phyloP scores from a whole-genome alignment of 2,797 vertebrate genomes.

The Anguilla pacifica region DNA sequence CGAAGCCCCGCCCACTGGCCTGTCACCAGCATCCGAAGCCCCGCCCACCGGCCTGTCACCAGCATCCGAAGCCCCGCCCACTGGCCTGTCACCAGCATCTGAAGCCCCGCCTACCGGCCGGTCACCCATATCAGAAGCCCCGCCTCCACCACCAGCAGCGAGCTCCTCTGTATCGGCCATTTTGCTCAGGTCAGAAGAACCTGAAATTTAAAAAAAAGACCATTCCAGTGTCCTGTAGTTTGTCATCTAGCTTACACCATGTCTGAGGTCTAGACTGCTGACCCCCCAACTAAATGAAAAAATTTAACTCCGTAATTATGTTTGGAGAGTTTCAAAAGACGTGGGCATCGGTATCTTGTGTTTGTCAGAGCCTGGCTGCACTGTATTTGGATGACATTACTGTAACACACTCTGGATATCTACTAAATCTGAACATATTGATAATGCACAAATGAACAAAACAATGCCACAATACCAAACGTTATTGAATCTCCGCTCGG shows the following conservation, averaged over 20 bases:
- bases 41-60: too few relatives aligned
- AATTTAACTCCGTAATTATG: not conserved
- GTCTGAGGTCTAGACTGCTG: not conserved
- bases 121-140: constrained; percentile 31
- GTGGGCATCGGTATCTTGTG: too few relatives aligned
- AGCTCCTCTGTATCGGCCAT: constrained; percentile 58
- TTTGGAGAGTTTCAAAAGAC: not conserved
- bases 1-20: too few relatives aligned
- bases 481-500: too few relatives aligned
- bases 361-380: not conserved
- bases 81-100: too few relatives aligned
- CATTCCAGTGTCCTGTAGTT: not conserved
- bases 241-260: not conserved
- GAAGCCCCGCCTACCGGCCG: too few relatives aligned
- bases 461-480: not conserved
- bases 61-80: too few relatives aligned
- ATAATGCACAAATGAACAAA: not conserved
- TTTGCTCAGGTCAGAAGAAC: not conserved
- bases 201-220: not conserved
- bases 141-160: constrained; percentile 40
- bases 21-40: too few relatives aligned
- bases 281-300: not conserved
- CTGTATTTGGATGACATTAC: not conserved
- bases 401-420: not conserved
- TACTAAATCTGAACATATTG: not conserved